phyloP scores from a whole-genome alignment of 2,797 vertebrate species.

The Yasuhikotakia modesta region DNA sequence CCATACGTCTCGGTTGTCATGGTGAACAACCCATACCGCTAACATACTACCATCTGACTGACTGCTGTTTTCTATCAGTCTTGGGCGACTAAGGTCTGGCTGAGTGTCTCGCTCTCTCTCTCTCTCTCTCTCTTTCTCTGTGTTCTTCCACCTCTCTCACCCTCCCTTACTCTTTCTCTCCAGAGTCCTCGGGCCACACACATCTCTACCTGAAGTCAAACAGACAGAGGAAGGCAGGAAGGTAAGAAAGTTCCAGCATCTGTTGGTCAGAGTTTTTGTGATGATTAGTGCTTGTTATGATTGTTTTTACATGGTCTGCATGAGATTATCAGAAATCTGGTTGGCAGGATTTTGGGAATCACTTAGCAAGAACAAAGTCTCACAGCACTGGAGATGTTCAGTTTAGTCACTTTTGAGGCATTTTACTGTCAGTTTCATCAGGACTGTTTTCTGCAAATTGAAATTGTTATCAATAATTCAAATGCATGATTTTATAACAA shows the following conservation, averaged over 20 bases:
- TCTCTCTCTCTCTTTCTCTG: conserved; percentile 64
- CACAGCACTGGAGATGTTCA: not conserved
- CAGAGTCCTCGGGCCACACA: conserved; percentile 78
- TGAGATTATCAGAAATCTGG: conserved; percentile 22
- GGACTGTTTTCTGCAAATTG: not conserved
- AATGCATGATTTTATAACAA: not conserved
- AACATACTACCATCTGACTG: conserved; percentile 81
- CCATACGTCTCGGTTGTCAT: conserved; percentile 71
- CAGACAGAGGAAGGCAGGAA: conserved; percentile 67
- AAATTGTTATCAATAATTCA: not conserved
- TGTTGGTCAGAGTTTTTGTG: conserved; percentile 5
- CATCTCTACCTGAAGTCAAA: conserved; percentile 75
- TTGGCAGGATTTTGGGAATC: conserved; percentile 19
- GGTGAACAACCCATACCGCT: conserved; percentile 74
- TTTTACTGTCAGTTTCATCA: not conserved
- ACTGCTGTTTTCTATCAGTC: conserved; percentile 72
- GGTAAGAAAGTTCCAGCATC: conserved; percentile 72
- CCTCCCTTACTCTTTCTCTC: conserved; percentile 64
- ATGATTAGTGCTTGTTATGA: conserved; percentile 53
- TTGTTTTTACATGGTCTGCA: conserved; percentile 14
- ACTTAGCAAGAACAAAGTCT: not conserved
- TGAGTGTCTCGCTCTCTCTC: conserved; percentile 65
- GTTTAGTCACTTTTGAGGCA: not conserved
- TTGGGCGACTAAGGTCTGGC: conserved; percentile 82
- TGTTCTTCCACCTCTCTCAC: conserved; percentile 39